Evolutionary conservation across 2,888 invertebrate species (phyloP).

Genomic region (Lasioglossum lativentre): DNA sequence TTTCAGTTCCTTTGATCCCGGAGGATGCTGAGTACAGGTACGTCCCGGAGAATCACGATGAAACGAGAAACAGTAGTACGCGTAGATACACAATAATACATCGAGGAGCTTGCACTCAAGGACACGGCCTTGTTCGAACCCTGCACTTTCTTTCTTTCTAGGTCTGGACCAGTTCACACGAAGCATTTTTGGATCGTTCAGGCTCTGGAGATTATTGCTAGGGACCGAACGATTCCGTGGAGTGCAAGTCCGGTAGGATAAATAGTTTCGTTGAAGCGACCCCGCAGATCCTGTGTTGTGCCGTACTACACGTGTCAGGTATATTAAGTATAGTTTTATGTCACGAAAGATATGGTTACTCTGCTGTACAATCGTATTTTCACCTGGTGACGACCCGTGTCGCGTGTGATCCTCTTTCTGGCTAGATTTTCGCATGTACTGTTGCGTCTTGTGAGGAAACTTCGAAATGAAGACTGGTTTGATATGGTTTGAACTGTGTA

Average conservation of each 20-base stretch:
- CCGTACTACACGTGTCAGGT: constrained; percentile 47
- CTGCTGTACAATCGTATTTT: constrained; percentile 47
- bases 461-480: background rate
- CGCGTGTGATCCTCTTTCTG: background rate
- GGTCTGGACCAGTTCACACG: background rate
- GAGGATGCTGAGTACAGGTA: background rate
- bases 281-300: constrained; percentile 56
- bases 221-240: constrained; percentile 11
- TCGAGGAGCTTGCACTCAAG: constrained; percentile 44
- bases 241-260: constrained; percentile 45
- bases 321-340: constrained; percentile 34
- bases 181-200: background rate
- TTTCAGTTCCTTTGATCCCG: background rate
- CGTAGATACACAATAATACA: constrained; percentile 41
- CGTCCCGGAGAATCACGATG: constrained; percentile 30
- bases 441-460: background rate
- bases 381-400: background rate
- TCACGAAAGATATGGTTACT: constrained; percentile 20
- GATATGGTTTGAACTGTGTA: background rate
- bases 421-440: background rate
- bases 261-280: constrained; percentile 57
- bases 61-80: constrained; percentile 45
- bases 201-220: background rate
- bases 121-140: background rate
- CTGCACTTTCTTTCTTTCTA: background rate